Conservation (phyloP, 2,888 invertebrate genomes). For the Pachycephus smyrnensis region DNA sequence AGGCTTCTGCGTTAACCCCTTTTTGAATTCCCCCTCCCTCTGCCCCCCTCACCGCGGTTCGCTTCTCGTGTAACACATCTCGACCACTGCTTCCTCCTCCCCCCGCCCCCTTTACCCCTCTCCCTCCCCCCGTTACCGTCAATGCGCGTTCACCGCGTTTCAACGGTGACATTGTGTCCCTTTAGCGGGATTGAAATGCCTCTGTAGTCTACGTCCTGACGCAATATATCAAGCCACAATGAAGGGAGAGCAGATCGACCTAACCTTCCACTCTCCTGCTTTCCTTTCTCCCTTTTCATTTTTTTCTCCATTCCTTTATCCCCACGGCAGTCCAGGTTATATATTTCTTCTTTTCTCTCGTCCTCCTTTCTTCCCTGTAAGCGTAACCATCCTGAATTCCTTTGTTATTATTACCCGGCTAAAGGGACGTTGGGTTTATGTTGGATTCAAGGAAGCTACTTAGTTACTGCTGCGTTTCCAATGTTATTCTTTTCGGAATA, state of each 20-base stretch:
- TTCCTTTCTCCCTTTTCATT: not conserved
- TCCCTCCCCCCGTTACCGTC: no score
- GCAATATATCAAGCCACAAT: not conserved
- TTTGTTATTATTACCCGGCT: no score
- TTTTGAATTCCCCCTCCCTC: no score
- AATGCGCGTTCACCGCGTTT: not conserved
- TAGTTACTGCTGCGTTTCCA: no score
- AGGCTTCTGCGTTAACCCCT: no score
- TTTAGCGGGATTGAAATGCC: not conserved
- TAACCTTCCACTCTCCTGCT: not conserved
- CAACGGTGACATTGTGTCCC: conserved; percentile 5
- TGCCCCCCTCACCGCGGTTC: no score
- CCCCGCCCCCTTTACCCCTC: rapidly evolving
- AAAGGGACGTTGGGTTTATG: not conserved
- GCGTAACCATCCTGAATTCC: no score
- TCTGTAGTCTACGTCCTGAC: not conserved
- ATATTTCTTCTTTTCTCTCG: not conserved
- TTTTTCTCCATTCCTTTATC: not conserved
- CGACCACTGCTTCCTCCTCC: no score
- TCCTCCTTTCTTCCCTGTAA: not conserved
- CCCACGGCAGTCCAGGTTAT: no score
- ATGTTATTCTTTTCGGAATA: no score
- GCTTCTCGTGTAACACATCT: no score
- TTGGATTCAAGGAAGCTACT: no score
- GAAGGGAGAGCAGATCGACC: not conserved